Conservation (phyloP, 2,888 invertebrate genomes). For the Poecilus cupreus region DNA sequence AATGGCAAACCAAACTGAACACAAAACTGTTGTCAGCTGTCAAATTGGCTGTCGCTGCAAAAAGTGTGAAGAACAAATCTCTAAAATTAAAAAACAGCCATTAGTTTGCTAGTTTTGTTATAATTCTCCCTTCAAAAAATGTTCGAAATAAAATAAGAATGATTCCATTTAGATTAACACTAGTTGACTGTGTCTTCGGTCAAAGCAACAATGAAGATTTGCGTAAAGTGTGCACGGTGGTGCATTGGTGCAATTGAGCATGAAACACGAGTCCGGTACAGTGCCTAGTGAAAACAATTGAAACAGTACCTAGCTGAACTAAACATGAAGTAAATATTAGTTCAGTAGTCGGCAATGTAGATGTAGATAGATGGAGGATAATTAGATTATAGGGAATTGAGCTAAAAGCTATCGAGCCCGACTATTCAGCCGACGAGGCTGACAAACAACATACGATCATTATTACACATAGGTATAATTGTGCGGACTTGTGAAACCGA, state of each 20-base stretch:
- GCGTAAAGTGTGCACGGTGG: no score
- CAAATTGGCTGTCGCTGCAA: no score
- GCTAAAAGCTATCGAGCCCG: conserved; percentile 17
- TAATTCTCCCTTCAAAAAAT: no score
- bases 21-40: no score
- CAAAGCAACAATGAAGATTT: no score
- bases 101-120: no score
- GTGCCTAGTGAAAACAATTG: conserved; percentile 14
- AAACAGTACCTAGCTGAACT: not conserved
- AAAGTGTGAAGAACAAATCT: no score
- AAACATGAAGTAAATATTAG: conserved; percentile 40
- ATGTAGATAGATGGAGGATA: conserved; percentile 33
- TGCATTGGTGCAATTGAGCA: conserved; percentile 18
- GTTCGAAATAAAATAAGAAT: no score
- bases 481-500: conserved; percentile 50
- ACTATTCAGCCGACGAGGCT: not conserved
- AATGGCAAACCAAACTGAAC: no score
- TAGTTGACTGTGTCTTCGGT: no score
- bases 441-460: conserved; percentile 41
- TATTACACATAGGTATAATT: conserved; percentile 36
- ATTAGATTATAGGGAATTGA: conserved; percentile 38
- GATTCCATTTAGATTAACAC: no score
- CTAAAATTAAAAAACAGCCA: no score
- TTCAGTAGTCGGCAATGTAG: not conserved
- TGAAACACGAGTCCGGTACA: not conserved